phyloP scores from a whole-genome alignment of 1,140 invertebrate species.

The Drosophila bifasciata region DNA sequence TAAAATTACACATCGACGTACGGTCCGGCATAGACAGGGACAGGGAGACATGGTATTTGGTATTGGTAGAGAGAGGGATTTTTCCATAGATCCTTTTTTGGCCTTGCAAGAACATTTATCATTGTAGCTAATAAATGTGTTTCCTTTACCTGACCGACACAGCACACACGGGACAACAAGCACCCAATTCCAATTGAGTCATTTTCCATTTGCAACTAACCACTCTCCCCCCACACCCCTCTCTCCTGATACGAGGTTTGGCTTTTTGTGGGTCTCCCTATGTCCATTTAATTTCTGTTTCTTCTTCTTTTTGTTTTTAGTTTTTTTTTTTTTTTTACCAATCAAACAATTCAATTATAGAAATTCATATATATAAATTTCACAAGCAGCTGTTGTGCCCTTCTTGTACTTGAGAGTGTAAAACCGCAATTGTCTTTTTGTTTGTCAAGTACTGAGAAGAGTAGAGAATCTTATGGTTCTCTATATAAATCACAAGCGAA shows the following conservation, averaged over 20 bases:
- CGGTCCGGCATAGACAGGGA: no score
- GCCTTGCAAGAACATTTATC: constrained; percentile 67
- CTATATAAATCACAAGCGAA: constrained; percentile 37
- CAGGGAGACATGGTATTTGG: no score
- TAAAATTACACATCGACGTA: constrained; percentile 74
- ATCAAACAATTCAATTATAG: constrained; percentile 61
- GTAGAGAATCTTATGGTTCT: constrained; percentile 4
- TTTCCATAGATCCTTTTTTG: constrained; percentile 48
- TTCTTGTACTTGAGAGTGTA: constrained; percentile 32
- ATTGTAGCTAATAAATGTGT: constrained; percentile 80
- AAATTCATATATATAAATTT: constrained; percentile 43
- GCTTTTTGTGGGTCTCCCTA: no score
- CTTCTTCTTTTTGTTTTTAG: constrained; percentile 7
- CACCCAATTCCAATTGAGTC: constrained; percentile 71
- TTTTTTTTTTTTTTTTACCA: constrained; percentile 29
- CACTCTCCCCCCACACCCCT: no score
- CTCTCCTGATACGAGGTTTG: constrained; percentile 28
- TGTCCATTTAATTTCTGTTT: constrained; percentile 41
- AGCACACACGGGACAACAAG: neutral
- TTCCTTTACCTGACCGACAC: constrained; percentile 66
- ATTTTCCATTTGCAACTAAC: constrained; percentile 50
- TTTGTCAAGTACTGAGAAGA: constrained; percentile 40
- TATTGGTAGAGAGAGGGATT: neutral
- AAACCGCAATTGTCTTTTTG: constrained; percentile 50
- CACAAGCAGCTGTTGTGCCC: constrained; percentile 31